Evolutionary conservation across 2,888 invertebrate genomes (phyloP), one percentile per base, ranked within the genome.

Genomic region (Busseola fusca): DNA sequence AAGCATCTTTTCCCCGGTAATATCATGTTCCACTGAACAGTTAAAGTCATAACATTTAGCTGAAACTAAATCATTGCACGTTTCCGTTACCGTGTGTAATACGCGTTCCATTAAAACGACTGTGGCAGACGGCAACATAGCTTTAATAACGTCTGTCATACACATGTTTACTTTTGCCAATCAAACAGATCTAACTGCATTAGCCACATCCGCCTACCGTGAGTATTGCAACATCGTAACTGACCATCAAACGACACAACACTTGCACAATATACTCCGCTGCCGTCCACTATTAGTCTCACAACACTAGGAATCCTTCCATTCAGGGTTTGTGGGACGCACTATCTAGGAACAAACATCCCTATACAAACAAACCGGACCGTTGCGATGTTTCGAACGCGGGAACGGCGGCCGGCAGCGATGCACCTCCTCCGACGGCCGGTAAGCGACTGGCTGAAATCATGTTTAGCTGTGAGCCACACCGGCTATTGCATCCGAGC

Each of bases 401-500:
- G 92, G 88, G 88, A 88, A 88, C 78, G 84, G 76, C 87, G 88
- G 83, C 89, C 90, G 90, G 84, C 91, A 89, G 86, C 93, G 88
- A 92, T 76, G 85, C 91, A 87, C 88, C 91, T 92, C 91, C 93
- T 90, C 84, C 90, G 87, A 87, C 91, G 91, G 90, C 88, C 91
- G 91, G 91, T 88, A 91, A 93, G 89, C 92, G 94, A 95, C 95
- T 95, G 95, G 87, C 92, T 93, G 90, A 92, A 94, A 92, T 93
- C 93, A 90, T 94, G 95, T 93, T 93, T 96, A 88, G 96, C 96
- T 87, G 89, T 91, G 87, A 94, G 94, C 85, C 95, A 96, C 93
- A 96, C 96, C 93, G 96, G 93, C 94, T 94, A 94, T 93, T 95
- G 95, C 95, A 94, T 92, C 94, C 95, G 95, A 95, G 89, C 87